phyloP scores from a whole-genome alignment of 2,113 vertebrate genomes.

The Rhabdomys dilectus region DNA sequence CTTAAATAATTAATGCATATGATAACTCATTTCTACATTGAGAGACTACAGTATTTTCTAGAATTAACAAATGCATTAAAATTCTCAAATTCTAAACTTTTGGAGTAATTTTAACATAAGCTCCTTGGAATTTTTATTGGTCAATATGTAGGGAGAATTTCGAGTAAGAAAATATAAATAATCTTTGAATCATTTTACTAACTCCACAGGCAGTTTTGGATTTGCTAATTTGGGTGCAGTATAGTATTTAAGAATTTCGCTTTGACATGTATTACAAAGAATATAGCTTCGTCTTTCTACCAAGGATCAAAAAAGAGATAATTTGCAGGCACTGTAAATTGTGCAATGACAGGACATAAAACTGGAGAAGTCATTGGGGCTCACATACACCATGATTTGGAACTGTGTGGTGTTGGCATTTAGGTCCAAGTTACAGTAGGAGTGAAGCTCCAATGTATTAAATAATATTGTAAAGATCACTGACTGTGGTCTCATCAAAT shows the following conservation, averaged over 20 bases:
- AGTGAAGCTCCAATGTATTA: not conserved
- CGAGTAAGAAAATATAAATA: not conserved
- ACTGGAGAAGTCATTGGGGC: not conserved
- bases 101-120: not conserved
- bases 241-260: not conserved
- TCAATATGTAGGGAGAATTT: not conserved
- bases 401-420: constrained; percentile 43
- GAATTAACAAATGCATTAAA: constrained; percentile 8
- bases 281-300: not conserved
- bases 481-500: not conserved
- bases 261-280: not conserved
- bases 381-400: not conserved
- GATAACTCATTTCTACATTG: not conserved
- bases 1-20: constrained; percentile 11
- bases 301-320: not conserved
- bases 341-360: not conserved
- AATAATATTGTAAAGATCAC: constrained; percentile 26
- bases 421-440: not conserved
- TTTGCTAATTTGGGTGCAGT: not conserved
- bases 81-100: not conserved
- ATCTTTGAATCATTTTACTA: not conserved
- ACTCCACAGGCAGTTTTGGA: not conserved
- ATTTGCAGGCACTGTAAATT: not conserved
- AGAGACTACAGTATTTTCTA: not conserved
- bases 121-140: constrained; percentile 8